Evolutionary conservation across 1,140 invertebrate species (phyloP).

Genomic region (Lepidurus packardi): DNA sequence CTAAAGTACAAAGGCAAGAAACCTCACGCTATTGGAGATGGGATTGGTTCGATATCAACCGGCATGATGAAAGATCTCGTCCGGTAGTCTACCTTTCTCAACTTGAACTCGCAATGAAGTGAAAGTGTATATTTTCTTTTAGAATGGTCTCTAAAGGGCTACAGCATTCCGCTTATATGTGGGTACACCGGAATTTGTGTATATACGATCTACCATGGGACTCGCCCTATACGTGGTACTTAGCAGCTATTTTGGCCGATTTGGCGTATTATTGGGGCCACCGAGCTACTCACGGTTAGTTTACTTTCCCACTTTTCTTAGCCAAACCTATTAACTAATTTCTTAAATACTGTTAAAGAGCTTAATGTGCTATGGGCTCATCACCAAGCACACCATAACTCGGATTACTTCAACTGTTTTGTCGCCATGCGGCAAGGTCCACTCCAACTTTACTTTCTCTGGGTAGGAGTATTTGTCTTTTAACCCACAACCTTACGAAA

Average conservation of each 20-base stretch:
- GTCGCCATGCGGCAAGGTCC: conserved; percentile 48
- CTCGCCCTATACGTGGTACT: conserved; percentile 67
- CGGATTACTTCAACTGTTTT: conserved; percentile 39
- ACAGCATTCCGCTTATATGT: conserved; percentile 38
- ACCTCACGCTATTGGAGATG: conserved; percentile 21
- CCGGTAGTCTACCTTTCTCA: conserved; percentile 9
- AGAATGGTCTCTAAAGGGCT: conserved; percentile 38
- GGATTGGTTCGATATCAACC: conserved; percentile 19
- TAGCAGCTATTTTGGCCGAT: conserved; percentile 70
- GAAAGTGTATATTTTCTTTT: neutral
- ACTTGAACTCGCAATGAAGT: neutral
- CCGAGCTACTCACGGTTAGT: conserved; percentile 73
- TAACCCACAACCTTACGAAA: neutral
- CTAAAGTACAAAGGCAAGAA: conserved; percentile 25
- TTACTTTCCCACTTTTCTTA: neutral
- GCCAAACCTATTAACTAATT: neutral
- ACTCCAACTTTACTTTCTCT: conserved; percentile 42
- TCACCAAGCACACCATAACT: conserved; percentile 48
- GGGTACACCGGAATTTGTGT: conserved; percentile 44
- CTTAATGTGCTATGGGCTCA: conserved; percentile 28
- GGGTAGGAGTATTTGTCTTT: conserved; percentile 38
- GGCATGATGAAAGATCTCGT: conserved; percentile 29
- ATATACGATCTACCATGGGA: conserved; percentile 63
- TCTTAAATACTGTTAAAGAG: neutral
- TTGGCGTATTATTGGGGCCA: conserved; percentile 91